Evolutionary conservation across 2,113 vertebrate genomes (phyloP).

Genomic region (Pygoscelis antarcticus): DNA sequence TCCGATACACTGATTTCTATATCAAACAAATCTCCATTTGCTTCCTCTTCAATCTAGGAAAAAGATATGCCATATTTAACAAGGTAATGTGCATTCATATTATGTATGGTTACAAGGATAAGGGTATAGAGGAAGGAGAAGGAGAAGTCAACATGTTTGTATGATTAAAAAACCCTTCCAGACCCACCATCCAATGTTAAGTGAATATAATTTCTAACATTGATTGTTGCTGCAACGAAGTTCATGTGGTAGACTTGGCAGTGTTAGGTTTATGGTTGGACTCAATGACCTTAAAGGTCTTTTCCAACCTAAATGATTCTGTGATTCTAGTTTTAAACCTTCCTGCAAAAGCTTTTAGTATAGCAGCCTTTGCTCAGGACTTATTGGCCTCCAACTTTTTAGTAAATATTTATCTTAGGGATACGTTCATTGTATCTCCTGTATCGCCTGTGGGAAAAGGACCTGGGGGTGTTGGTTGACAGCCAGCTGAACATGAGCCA

Average conservation of each 20-base stretch:
- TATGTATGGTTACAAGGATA: background rate
- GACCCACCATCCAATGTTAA: background rate
- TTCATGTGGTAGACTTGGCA: background rate
- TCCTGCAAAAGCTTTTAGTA: background rate
- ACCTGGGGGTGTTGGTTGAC: too few relatives aligned
- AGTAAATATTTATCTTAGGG: background rate
- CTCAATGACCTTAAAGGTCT: background rate
- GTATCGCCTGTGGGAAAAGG: too few relatives aligned
- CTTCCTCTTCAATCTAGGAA: constrained; percentile 89
- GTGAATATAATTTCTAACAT: background rate
- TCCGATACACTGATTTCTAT: constrained; percentile 96
- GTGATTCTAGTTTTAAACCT: background rate
- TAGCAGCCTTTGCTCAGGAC: background rate
- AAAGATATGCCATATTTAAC: background rate
- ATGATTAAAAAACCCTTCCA: background rate
- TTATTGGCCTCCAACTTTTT: background rate
- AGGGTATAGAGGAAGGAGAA: background rate
- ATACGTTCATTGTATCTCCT: background rate
- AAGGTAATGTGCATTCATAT: background rate
- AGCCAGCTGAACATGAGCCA: too few relatives aligned
- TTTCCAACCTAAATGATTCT: background rate
- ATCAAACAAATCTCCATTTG: constrained; percentile 88
- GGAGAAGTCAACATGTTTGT: background rate
- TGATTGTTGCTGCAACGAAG: background rate
- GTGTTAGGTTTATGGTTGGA: background rate